phyloP scores from a whole-genome alignment of 2,113 vertebrate genomes.

The Tetraodon nigroviridis region DNA sequence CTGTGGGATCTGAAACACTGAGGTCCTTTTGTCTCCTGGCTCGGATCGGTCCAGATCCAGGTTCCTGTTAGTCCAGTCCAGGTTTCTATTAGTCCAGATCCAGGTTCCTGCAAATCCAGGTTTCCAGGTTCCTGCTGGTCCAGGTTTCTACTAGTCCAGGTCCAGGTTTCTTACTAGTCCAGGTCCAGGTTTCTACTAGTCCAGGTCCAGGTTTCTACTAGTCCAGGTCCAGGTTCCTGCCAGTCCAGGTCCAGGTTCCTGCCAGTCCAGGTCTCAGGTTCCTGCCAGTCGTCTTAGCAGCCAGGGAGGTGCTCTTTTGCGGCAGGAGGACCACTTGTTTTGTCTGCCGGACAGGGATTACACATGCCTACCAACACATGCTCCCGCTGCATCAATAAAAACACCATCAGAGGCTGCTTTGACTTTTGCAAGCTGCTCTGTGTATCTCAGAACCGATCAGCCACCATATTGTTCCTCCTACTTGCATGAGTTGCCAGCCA shows the following conservation, averaged over 20 bases:
- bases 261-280: too few relatives aligned
- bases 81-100: too few relatives aligned
- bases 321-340: neutral
- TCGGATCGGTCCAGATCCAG: too few relatives aligned
- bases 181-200: too few relatives aligned
- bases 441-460: constrained; percentile 8
- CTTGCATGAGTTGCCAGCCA: constrained; percentile 16
- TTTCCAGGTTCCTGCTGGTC: too few relatives aligned
- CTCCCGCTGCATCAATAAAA: constrained; percentile 23
- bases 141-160: too few relatives aligned
- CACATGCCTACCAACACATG: constrained; percentile 14
- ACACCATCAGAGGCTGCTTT: constrained; percentile 20
- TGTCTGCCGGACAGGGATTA: constrained; percentile 10
- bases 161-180: too few relatives aligned
- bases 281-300: constrained; percentile 3
- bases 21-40: constrained; percentile 12
- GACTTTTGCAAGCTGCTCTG: constrained; percentile 29
- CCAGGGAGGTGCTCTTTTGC: neutral
- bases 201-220: too few relatives aligned
- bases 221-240: too few relatives aligned
- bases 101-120: too few relatives aligned
- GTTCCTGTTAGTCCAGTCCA: too few relatives aligned
- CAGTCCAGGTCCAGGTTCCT: too few relatives aligned
- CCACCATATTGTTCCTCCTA: constrained; percentile 42
- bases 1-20: constrained; percentile 27